A percentile compares a stretch with the other conserved stretches of the same genome.
Evolutionary conservation across 2,113 vertebrate species (phyloP).

Genomic region (Antennarius striatus): DNA sequence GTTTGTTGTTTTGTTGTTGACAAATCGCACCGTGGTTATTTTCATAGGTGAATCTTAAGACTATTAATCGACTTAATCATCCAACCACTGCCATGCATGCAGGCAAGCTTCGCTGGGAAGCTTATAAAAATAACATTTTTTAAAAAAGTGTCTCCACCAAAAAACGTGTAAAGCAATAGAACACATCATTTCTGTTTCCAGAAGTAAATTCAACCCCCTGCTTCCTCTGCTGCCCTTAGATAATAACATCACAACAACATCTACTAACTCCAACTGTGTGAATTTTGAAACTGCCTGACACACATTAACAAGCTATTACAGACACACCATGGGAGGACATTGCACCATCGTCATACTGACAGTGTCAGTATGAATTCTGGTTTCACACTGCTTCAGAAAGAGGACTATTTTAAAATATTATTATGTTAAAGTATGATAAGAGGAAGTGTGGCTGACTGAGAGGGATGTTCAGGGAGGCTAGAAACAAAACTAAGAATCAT

Average conservation of each 20-base stretch:
- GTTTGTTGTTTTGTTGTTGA: too few species aligned
- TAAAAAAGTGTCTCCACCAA: too few species aligned
- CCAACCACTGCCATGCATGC: conserved; percentile 1
- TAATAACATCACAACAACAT: too few species aligned
- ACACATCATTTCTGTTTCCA: background rate
- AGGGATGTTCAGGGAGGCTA: background rate
- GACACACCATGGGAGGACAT: background rate
- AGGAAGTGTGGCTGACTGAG: conserved; percentile 20
- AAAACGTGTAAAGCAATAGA: too few species aligned
- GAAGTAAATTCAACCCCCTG: background rate
- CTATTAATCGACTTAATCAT: background rate
- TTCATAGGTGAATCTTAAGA: too few species aligned
- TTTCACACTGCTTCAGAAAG: too few species aligned
- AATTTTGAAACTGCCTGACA: too few species aligned
- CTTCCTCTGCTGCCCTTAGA: conserved; percentile 2
- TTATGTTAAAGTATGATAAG: conserved; percentile 8
- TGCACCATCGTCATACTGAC: too few species aligned
- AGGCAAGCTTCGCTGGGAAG: conserved; percentile 3
- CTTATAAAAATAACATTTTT: conserved; percentile 3
- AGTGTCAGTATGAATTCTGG: too few species aligned
- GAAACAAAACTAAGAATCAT: background rate
- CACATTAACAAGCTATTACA: too few species aligned
- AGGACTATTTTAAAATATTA: background rate
- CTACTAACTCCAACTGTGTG: too few species aligned
- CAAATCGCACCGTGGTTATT: too few species aligned